Evolutionary conservation across 2,113 vertebrate species (phyloP).

Genomic region (Alosa alosa): DNA sequence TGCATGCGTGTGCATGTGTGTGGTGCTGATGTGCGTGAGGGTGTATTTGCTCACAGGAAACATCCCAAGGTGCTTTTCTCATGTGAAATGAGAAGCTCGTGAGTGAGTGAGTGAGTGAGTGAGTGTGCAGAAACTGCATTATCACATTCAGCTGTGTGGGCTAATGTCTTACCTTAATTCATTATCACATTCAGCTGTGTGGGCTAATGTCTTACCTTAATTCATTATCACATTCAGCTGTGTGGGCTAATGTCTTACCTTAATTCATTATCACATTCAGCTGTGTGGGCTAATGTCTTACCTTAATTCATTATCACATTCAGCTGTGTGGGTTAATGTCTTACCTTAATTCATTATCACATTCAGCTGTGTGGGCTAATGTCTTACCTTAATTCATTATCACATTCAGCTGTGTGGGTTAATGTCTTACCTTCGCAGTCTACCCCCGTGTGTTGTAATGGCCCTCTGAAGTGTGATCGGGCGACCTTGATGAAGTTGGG

Average conservation of each 20-base stretch:
- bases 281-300: not conserved
- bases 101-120: not conserved
- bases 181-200: no score
- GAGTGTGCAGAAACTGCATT: no score
- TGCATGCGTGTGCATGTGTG: no score
- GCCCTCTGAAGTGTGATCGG: not conserved
- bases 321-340: not conserved
- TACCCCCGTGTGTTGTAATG: not conserved
- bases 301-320: no score
- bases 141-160: no score
- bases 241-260: not conserved
- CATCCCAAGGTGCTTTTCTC: not conserved
- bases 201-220: no score
- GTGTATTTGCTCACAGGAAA: not conserved
- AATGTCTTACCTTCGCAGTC: not conserved
- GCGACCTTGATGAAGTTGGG: conserved; percentile 2
- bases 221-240: no score
- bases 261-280: not conserved
- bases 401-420: not conserved
- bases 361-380: no score
- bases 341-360: no score
- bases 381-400: not conserved
- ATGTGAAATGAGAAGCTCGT: not conserved
- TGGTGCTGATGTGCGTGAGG: not conserved
- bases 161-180: no score